Evolutionary conservation across 2,888 invertebrate genomes (phyloP), one percentile per base, ranked within the genome.

Genomic region (Agrochola macilenta): DNA sequence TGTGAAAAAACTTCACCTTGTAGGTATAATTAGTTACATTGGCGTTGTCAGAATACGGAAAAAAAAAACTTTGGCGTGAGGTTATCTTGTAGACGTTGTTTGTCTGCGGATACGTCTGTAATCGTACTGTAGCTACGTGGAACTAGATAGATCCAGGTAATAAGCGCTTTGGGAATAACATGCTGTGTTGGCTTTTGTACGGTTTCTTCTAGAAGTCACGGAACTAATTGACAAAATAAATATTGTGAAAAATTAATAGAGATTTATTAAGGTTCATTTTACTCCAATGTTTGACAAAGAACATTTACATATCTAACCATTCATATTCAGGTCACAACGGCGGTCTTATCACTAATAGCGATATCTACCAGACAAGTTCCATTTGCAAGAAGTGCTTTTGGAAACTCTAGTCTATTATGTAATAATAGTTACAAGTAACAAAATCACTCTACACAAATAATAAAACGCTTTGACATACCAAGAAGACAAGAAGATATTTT

Each of bases 111-210:
- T 68, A 35, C 9, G 49, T 64, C 49, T 63, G 57, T 68, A 69
- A 69, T 17, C n/a, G 49, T 74, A 30, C 35, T 17, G 43, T 57
- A n/a, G 74, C 49, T 60, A 70, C 63, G 20, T n/a, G 58, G 23
- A 64, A 63, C 85, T 70, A 61, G 43, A 80, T 69, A 84, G 80
- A 80, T 84, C 30, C 60, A 35, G 60, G 12, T 26, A 68, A 84
- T 84, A 60, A 39, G 52, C n/a, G 68, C 68, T 68, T 69, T 54
- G 73, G 68, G 81, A 84, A 73, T 69, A 73, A 69, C 46, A 54
- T 35, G 39, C 7, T 30, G 35, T 39, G 63, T 57, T 57, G 49
- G 7, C n/a, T 49, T 54, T 64, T 57, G 20, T 26, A 14, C 20
- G 3, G 14, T 30, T 30, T 66, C 23, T 52, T 49, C 43, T 17